Base-by-base conservation (phyloP, 1,140 invertebrate genomes). In the Monochamus saltuarius region DNA sequence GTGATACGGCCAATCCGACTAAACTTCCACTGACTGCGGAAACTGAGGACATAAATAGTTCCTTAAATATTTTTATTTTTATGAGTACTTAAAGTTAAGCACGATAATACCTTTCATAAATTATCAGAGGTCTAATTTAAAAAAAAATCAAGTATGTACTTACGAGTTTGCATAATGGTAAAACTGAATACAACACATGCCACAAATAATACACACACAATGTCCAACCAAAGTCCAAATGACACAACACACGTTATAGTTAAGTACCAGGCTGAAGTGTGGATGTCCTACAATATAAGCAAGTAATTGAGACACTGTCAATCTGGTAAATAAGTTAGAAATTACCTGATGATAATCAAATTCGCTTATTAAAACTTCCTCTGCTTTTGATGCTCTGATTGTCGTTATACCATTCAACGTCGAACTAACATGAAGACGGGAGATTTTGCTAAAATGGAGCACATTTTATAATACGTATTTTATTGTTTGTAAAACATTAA, bases 151-250 rank as follows among this genome's bases (percentile, higher is more conserved):
- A 1, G 37, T 49, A 37, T 36, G n/a, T 47, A 53, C 60, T 59
- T 61, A 71, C 66, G 53, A 50, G 73, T 71, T 82, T 82, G 61
- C 0, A 81, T 45, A 17, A 87, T 65, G 29, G 94, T 77, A 71
- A 93, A 92, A 37, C 87, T 86, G 65, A 86, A 90, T 8, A 83
- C 85, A 11, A 88, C 85, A 42, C 86, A 76, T 0, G 85, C 79
- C 7, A 94, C 78, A 58, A 86, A 87, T 3, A 81, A 40, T 10
- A 87, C 81, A 60, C 88, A 91, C 1, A 93, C 81, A 56, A 87
- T 79, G 74, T 94, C 91, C 34, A 95, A 74, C 79, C 87, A 88
- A 43, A 94, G 84, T 0, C 89, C 89, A 72, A 95, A 90, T 65
- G 90, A 88, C 22, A 88, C 81, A 57, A 85, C 87, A 1, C 87